A percentile compares a stretch with the other conserved stretches of the same genome.
Evolutionary conservation across 2,113 vertebrate species (phyloP).

Genomic region (Mugil cephalus): DNA sequence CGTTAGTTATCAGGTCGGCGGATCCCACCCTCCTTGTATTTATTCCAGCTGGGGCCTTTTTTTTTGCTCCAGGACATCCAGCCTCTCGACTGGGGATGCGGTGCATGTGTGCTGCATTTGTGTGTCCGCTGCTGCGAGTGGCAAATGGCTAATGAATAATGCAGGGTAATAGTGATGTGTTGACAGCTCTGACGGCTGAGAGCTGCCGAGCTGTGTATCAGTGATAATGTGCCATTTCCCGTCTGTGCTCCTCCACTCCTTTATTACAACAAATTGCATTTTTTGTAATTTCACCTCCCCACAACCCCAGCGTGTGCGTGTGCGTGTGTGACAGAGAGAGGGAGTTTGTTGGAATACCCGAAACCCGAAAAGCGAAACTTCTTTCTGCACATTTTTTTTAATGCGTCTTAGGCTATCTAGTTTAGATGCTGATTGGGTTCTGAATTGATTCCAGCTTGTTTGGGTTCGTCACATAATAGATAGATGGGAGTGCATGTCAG

Average conservation of each 20-base stretch:
- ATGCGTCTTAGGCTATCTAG: neutral
- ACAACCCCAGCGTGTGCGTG: constrained; percentile 18
- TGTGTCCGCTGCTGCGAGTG: constrained; percentile 53
- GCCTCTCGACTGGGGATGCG: constrained; percentile 27
- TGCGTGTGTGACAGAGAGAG: constrained; percentile 1
- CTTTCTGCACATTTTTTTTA: constrained; percentile 1
- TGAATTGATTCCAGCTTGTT: constrained; percentile 32
- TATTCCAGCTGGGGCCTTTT: constrained; percentile 29
- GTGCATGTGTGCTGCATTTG: constrained; percentile 23
- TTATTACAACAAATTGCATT: constrained; percentile 73
- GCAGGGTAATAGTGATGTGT: constrained; percentile 83
- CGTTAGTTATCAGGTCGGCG: constrained; percentile 51
- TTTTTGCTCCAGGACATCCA: constrained; percentile 57
- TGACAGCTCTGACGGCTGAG: constrained; percentile 85
- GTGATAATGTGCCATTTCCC: constrained; percentile 79
- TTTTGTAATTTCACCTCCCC: constrained; percentile 58
- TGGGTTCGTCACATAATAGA: neutral
- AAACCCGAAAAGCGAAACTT: constrained; percentile 27
- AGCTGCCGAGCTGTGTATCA: constrained; percentile 76
- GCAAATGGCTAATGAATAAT: constrained; percentile 86
- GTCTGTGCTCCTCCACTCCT: constrained; percentile 79
- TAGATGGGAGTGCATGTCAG: neutral
- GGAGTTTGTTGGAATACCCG: constrained; percentile 3
- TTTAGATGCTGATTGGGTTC: constrained; percentile 23
- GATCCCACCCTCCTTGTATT: constrained; percentile 46